Conservation (phyloP, 2,113 vertebrate genomes). For the Tiliqua scincoides region DNA sequence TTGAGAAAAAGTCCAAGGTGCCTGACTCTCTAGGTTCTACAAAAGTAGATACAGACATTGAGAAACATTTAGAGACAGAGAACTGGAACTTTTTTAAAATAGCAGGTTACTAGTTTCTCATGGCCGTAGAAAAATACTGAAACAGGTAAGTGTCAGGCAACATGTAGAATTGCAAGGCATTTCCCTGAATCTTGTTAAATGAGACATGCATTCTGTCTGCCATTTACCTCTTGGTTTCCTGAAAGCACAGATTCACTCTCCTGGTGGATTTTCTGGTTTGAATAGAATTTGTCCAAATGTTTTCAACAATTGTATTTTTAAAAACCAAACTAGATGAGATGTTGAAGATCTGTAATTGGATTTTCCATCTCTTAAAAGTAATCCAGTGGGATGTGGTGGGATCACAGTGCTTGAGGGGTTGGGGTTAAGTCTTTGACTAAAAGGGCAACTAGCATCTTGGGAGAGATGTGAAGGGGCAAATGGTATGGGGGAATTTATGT, state of each 20-base stretch:
- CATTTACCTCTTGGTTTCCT: neutral
- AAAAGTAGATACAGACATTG: too few species aligned
- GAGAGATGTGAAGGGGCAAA: neutral
- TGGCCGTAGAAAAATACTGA: too few species aligned
- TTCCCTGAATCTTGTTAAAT: neutral
- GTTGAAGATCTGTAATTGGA: neutral
- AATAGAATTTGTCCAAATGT: neutral
- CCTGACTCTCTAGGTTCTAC: too few species aligned
- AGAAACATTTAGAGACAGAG: too few species aligned
- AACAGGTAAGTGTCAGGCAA: too few species aligned
- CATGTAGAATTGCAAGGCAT: too few species aligned
- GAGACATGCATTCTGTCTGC: neutral
- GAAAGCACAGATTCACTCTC: neutral
- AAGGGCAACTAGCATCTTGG: neutral
- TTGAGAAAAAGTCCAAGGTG: too few species aligned
- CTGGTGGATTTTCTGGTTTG: neutral
- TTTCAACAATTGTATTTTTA: too few species aligned
- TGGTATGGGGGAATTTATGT: neutral
- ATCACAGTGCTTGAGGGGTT: neutral
- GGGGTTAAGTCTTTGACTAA: neutral
- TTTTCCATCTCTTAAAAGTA: neutral
- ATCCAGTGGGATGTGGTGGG: neutral
- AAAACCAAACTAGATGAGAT: neutral
- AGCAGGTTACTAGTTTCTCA: too few species aligned
- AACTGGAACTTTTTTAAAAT: too few species aligned